Conservation (phyloP, 2,888 invertebrate species). For the Scaptomyza caliginosa region DNA sequence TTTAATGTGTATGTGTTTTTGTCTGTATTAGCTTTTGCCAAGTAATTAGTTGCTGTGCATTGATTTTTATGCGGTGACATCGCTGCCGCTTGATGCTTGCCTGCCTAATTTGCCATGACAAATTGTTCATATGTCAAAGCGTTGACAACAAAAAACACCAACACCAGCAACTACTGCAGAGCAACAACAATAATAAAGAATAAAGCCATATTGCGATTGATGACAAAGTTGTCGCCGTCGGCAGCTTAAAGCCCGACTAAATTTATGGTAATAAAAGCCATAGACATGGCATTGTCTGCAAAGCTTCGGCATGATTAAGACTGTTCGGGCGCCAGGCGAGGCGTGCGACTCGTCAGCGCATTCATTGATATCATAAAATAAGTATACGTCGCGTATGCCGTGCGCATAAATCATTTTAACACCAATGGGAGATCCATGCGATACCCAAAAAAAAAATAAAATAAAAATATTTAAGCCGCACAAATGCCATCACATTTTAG, state of each 20-base stretch:
- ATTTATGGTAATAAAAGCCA: constrained; percentile 74
- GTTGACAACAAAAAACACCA: constrained; percentile 29
- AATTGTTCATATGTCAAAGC: constrained; percentile 76
- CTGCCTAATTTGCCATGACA: constrained; percentile 74
- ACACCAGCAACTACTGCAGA: background rate
- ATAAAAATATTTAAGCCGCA: no score
- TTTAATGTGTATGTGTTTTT: background rate
- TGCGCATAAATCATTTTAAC: constrained; percentile 65
- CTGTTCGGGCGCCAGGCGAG: constrained; percentile 47
- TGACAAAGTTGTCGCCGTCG: constrained; percentile 43
- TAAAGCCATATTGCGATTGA: constrained; percentile 38
- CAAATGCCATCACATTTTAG: constrained; percentile 23
- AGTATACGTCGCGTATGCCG: constrained; percentile 58
- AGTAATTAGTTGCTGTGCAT: constrained; percentile 77
- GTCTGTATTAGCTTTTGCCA: constrained; percentile 19
- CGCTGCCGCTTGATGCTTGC: constrained; percentile 35
- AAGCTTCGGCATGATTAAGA: constrained; percentile 60
- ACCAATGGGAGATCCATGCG: constrained; percentile 24
- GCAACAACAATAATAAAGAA: constrained; percentile 15
- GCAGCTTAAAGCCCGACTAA: constrained; percentile 44
- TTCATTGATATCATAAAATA: constrained; percentile 61
- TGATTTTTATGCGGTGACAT: constrained; percentile 63
- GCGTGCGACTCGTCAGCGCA: constrained; percentile 44
- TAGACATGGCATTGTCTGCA: constrained; percentile 51
- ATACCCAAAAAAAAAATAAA: background rate